Conservation (phyloP, 2,797 vertebrate species). For the Ptychobarbus kaznakovi region DNA sequence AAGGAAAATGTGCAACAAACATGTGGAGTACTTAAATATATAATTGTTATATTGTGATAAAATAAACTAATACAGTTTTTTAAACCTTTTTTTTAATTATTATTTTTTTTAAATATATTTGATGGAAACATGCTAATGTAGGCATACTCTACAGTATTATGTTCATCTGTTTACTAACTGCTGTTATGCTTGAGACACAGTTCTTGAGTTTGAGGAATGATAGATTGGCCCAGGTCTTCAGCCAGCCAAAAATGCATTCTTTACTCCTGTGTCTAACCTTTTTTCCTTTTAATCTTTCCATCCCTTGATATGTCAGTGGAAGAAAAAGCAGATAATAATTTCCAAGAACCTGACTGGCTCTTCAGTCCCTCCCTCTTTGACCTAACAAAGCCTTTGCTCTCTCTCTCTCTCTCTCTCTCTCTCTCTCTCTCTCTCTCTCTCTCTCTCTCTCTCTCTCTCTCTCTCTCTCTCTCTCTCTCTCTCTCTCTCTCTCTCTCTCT, state of each 20-base stretch:
- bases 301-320: slow-evolving; percentile 16
- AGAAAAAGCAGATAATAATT: slow-evolving; percentile 14
- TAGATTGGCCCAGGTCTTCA: not conserved
- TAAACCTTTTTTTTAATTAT: not conserved
- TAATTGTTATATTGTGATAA: not conserved
- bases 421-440: not conserved
- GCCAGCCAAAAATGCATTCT: not conserved
- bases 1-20: not conserved
- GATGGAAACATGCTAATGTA: not conserved
- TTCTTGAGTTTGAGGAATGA: slow-evolving; percentile 22
- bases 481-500: not conserved
- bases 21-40: not conserved
- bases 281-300: not conserved
- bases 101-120: not conserved
- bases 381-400: slow-evolving; percentile 1
- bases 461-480: not conserved
- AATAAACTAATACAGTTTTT: not conserved
- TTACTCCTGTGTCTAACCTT: not conserved
- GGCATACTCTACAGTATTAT: not conserved
- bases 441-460: not conserved
- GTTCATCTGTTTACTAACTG: not conserved
- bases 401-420: not conserved
- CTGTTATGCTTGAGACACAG: not conserved
- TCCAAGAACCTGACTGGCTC: slow-evolving; percentile 11
- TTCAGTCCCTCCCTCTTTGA: slow-evolving; percentile 25